Evolutionary conservation across 2,797 vertebrate genomes (phyloP).

Genomic region (Phaenicophaeus curvirostris): DNA sequence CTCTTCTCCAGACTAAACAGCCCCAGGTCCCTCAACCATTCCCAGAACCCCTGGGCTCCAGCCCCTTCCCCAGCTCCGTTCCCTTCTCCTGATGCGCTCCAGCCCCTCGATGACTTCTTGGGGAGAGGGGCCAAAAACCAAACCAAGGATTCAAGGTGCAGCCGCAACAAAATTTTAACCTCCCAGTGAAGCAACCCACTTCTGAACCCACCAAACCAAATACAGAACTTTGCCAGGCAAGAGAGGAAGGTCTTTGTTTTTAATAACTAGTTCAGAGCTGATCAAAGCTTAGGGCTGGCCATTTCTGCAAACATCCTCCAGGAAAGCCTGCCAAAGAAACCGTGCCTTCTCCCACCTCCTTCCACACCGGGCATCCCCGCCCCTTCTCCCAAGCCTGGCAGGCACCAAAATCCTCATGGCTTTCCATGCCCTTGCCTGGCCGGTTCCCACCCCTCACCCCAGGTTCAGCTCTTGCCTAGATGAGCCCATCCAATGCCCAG

Average conservation of each 20-base stretch:
- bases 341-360: not conserved
- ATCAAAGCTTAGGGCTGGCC: not conserved
- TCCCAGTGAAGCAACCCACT: not conserved
- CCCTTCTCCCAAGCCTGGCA: not conserved
- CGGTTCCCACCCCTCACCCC: not conserved
- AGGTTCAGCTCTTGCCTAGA: rapidly evolving
- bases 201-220: not conserved
- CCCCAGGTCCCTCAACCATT: too few species aligned
- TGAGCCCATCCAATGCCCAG: not conserved
- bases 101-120: too few species aligned
- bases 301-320: conserved; percentile 3
- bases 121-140: too few species aligned
- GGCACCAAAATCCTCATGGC: not conserved
- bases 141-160: too few species aligned
- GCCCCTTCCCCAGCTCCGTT: too few species aligned
- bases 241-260: not conserved
- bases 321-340: not conserved
- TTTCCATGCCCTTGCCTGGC: not conserved
- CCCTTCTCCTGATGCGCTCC: too few species aligned
- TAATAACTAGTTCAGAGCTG: not conserved
- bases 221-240: not conserved
- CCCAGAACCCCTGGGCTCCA: too few species aligned
- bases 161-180: too few species aligned
- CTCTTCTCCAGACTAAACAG: too few species aligned
- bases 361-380: not conserved